Conservation (phyloP, 2,888 invertebrate genomes). For the Encarsia formosa region DNA sequence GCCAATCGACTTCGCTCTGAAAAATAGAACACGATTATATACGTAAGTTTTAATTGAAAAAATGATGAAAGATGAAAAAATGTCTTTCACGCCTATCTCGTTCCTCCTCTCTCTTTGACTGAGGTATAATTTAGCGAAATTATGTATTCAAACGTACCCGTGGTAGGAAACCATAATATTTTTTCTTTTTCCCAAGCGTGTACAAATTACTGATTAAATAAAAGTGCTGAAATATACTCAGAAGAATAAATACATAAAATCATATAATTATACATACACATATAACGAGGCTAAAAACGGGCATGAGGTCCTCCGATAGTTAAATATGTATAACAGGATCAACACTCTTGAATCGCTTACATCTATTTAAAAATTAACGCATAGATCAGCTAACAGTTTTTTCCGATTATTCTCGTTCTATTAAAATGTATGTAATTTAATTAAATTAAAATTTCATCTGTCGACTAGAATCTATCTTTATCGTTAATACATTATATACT, state of each 20-base stretch:
- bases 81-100: constrained; percentile 23
- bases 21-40: constrained; percentile 26
- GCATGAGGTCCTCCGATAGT: constrained; percentile 26
- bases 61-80: constrained; percentile 8
- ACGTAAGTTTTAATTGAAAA: not conserved
- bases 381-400: too few relatives aligned
- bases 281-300: constrained; percentile 25
- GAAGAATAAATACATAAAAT: constrained; percentile 13
- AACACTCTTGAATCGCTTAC: too few relatives aligned
- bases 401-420: too few relatives aligned
- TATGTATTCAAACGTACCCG: constrained; percentile 21
- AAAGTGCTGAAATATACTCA: constrained; percentile 21
- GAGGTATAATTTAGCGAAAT: constrained; percentile 26
- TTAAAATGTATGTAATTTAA: too few relatives aligned
- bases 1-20: constrained; percentile 29
- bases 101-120: constrained; percentile 28
- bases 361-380: too few relatives aligned
- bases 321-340: too few relatives aligned
- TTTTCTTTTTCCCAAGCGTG: constrained; percentile 20
- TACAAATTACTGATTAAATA: constrained; percentile 1
- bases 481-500: constrained; percentile 4
- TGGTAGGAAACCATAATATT: constrained; percentile 21
- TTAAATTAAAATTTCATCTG: too few relatives aligned
- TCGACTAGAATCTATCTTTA: constrained; percentile 15
- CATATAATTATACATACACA: too few relatives aligned